phyloP scores from a whole-genome alignment of 2,888 invertebrate species.

The Caenorhabditis sp. region DNA sequence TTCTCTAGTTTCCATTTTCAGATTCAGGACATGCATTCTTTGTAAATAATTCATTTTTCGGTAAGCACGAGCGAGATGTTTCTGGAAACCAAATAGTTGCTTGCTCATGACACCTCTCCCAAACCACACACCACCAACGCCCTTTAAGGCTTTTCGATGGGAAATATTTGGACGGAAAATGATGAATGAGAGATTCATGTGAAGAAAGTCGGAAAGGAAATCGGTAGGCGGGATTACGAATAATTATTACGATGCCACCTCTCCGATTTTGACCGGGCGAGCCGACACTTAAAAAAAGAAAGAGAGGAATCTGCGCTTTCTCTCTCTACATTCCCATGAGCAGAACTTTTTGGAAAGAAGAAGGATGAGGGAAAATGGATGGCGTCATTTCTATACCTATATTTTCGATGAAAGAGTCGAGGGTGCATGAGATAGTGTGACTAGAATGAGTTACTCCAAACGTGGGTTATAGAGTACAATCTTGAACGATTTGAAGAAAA shows the following conservation, averaged over 20 bases:
- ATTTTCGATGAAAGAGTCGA: not conserved
- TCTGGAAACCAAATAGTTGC: slow-evolving; percentile 47
- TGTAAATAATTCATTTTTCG: slow-evolving; percentile 32
- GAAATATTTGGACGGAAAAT: slow-evolving; percentile 22
- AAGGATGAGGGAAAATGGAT: not conserved
- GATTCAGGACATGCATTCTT: slow-evolving; percentile 20
- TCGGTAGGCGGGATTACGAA: not conserved
- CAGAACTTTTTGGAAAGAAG: not conserved
- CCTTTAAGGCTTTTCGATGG: slow-evolving; percentile 11
- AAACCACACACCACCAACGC: slow-evolving; percentile 9
- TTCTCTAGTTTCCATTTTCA: slow-evolving; percentile 4
- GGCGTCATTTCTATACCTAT: slow-evolving; percentile 16
- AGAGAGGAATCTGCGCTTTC: slow-evolving; percentile 15
- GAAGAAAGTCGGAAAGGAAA: not conserved
- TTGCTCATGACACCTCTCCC: slow-evolving; percentile 16
- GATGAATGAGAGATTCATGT: slow-evolving; percentile 34
- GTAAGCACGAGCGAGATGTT: slow-evolving; percentile 37
- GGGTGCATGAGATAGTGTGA: slow-evolving; percentile 9
- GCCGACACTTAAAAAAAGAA: slow-evolving; percentile 6
- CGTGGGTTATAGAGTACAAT: not conserved
- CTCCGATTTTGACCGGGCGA: slow-evolving; percentile 9
- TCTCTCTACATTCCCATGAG: not conserved
- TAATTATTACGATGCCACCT: slow-evolving; percentile 17
- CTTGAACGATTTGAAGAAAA: not conserved
- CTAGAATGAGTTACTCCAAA: slow-evolving; percentile 1